These are phyloP conservation scores for Upupa epops DNA, from an alignment of 2,113 vertebrate genomes.

Conservation along the genomic window DNA sequence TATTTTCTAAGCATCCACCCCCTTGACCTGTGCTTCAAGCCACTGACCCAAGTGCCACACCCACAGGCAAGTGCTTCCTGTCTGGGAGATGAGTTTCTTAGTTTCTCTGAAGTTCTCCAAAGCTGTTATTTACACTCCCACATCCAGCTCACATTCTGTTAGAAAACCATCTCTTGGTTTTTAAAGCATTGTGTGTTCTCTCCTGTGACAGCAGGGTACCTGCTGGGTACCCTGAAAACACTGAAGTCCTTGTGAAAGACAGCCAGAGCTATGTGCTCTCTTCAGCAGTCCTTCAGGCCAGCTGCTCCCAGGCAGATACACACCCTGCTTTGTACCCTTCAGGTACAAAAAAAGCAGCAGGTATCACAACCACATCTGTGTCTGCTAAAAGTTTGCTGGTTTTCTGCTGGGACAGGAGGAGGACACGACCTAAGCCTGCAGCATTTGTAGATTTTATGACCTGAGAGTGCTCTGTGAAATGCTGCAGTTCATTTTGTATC, in stretches of 20 bases:
- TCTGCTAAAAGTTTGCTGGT: not conserved
- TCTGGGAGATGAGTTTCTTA: not conserved
- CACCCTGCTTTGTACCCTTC: not conserved
- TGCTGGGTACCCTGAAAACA: not conserved
- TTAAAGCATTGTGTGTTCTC: fast-evolving
- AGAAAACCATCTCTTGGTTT: not conserved
- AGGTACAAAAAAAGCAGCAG: not conserved
- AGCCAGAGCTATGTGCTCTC: not conserved
- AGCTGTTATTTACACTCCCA: not conserved
- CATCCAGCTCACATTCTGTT: not conserved
- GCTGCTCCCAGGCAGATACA: not conserved
- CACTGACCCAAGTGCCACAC: not conserved
- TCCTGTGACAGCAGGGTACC: not conserved
- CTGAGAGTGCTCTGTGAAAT: not conserved
- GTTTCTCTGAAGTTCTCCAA: not conserved
- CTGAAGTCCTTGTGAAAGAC: not conserved
- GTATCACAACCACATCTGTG: not conserved
- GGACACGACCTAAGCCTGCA: not conserved
- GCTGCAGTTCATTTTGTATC: not conserved
- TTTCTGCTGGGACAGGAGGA: not conserved
- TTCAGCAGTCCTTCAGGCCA: not conserved
- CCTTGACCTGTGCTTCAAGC: not conserved
- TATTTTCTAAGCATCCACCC: not conserved
- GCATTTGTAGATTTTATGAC: not conserved
- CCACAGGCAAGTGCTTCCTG: not conserved